Percentiles rank a stretch among this genome's conserved stretches.
phyloP scores from a whole-genome alignment of 2,113 vertebrate genomes.

The Dromiciops gliroides region DNA sequence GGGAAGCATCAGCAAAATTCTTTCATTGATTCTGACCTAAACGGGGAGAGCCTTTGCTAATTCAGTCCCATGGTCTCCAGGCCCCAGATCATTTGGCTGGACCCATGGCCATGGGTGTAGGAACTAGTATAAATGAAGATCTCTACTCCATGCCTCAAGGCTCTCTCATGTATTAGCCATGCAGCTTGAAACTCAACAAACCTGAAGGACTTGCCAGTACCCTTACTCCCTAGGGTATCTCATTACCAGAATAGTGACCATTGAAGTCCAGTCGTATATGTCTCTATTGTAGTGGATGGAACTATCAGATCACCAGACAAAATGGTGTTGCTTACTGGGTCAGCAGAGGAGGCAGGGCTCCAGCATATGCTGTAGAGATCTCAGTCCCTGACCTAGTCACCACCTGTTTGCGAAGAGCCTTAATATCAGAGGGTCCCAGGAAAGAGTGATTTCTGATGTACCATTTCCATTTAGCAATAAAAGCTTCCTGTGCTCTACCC shows the following conservation, averaged over 20 bases:
- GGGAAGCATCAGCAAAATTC: background rate
- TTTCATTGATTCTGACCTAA: background rate
- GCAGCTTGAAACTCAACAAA: background rate
- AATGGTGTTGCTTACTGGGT: background rate
- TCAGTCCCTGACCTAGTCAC: background rate
- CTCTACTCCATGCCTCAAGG: background rate
- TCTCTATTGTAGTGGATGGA: background rate
- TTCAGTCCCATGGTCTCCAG: background rate
- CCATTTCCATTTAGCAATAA: background rate
- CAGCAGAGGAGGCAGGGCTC: background rate
- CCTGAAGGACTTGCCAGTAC: background rate
- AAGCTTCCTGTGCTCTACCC: background rate
- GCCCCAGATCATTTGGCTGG: background rate
- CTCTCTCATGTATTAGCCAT: background rate
- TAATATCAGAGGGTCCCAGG: background rate
- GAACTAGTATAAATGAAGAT: background rate
- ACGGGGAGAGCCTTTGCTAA: background rate
- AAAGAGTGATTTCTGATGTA: background rate
- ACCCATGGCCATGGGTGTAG: background rate
- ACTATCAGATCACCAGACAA: background rate
- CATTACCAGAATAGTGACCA: background rate
- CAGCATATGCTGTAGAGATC: too few species aligned
- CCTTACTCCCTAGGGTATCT: background rate
- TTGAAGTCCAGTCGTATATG: background rate
- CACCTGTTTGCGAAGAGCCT: background rate